Evolutionary conservation across 2,797 vertebrate genomes (phyloP).

Genomic region (Helicolenus hilgendorfi): DNA sequence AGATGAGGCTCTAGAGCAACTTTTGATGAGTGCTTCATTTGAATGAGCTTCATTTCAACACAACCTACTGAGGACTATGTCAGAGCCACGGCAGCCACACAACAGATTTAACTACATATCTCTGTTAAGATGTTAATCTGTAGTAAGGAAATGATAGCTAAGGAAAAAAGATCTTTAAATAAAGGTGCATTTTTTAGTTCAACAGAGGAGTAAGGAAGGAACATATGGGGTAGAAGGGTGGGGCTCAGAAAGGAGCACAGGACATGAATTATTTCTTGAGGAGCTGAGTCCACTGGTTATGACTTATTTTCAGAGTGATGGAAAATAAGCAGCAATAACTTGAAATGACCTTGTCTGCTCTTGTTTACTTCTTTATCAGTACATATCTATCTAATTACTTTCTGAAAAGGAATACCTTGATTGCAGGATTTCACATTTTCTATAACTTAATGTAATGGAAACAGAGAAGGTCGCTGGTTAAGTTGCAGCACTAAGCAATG

Average conservation of each 20-base stretch:
- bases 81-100: not conserved
- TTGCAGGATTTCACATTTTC: not conserved
- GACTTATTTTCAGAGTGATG: slow-evolving; percentile 7
- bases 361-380: not conserved
- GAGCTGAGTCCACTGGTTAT: slow-evolving; percentile 8
- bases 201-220: not conserved
- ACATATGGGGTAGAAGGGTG: not conserved
- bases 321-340: slow-evolving; percentile 13
- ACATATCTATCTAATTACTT: not conserved
- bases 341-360: not conserved
- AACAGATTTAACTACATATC: not conserved
- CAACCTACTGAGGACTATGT: not conserved
- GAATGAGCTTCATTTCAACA: slow-evolving; percentile 12
- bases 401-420: not conserved
- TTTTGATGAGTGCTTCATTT: not conserved
- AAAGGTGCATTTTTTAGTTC: not conserved
- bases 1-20: not conserved
- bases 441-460: not conserved
- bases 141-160: not conserved
- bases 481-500: not conserved
- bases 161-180: not conserved
- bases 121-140: not conserved
- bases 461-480: not conserved
- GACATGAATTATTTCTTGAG: slow-evolving; percentile 65
- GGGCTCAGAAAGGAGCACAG: slow-evolving; percentile 3